These are phyloP conservation scores for Molorchus minor DNA, from an alignment of 2,888 invertebrate genomes.

Conservation along the genomic window DNA sequence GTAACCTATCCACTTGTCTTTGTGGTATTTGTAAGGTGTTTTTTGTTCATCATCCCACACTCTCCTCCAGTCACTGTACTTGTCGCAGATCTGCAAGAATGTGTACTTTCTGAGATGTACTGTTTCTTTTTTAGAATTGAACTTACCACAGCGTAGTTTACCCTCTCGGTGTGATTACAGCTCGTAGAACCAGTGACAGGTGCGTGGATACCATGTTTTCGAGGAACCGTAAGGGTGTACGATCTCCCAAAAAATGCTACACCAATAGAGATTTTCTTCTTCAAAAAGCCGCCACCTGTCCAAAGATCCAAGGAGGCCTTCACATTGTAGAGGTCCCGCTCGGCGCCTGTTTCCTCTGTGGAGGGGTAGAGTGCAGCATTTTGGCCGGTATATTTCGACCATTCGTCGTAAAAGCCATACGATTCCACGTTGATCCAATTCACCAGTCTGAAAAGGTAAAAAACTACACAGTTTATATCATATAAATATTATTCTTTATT, in stretches of 20 bases:
- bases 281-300: slow-evolving; percentile 65
- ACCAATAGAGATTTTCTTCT: slow-evolving; percentile 73
- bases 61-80: slow-evolving; percentile 9
- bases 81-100: background rate
- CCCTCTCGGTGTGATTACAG: background rate
- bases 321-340: slow-evolving; percentile 23
- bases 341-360: slow-evolving; percentile 47
- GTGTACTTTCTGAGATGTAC: background rate
- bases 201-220: slow-evolving; percentile 28
- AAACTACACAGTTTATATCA: background rate
- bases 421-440: slow-evolving; percentile 77
- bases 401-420: slow-evolving; percentile 76
- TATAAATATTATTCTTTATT: background rate
- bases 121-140: background rate
- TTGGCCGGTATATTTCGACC: slow-evolving; percentile 69
- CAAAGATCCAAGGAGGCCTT: slow-evolving; percentile 51
- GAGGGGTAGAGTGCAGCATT: slow-evolving; percentile 71
- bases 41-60: too few species aligned
- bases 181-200: slow-evolving; percentile 63
- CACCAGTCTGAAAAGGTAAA: slow-evolving; percentile 63
- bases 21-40: too few species aligned
- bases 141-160: slow-evolving; percentile 16
- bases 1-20: slow-evolving; percentile 34
- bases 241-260: slow-evolving; percentile 74
- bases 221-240: slow-evolving; percentile 66